These are phyloP conservation scores for Iselma pallidipennis DNA, from an alignment of 2,888 invertebrate species.

Conservation along the genomic window DNA sequence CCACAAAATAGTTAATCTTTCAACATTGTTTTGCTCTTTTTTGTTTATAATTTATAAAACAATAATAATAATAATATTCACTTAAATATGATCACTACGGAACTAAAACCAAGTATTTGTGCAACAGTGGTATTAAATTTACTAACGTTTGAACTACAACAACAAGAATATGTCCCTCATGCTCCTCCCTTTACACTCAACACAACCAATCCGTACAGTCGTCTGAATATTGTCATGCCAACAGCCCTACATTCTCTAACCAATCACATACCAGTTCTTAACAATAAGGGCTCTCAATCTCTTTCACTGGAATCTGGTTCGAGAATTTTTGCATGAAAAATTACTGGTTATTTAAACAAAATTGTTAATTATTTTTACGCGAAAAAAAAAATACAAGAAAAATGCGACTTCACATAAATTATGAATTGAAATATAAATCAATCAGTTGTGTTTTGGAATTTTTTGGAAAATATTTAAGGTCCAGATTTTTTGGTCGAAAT, in stretches of 20 bases:
- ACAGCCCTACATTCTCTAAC: constrained; percentile 36
- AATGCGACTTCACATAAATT: not conserved
- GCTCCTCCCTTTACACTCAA: constrained; percentile 28
- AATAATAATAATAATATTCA: no score
- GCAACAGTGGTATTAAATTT: constrained; percentile 14
- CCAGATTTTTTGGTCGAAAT: not conserved
- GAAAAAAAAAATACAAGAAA: not conserved
- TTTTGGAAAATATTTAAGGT: not conserved
- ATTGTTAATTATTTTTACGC: not conserved
- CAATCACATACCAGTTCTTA: constrained; percentile 31
- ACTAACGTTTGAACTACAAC: constrained; percentile 14
- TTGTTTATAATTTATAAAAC: not conserved
- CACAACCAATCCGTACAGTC: constrained; percentile 28
- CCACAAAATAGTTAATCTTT: not conserved
- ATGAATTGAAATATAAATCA: not conserved
- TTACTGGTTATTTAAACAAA: no score
- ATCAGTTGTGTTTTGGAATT: not conserved
- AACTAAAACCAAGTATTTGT: constrained; percentile 5
- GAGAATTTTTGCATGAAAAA: no score
- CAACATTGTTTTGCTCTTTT: not conserved
- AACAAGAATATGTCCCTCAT: constrained; percentile 17
- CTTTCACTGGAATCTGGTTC: not conserved
- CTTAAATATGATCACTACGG: constrained; percentile 9
- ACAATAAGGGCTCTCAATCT: constrained; percentile 5
- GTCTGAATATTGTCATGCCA: constrained; percentile 37